These are phyloP conservation scores for Pyrgilauda ruficollis DNA, from an alignment of 2,113 vertebrate genomes.

Conservation along the genomic window DNA sequence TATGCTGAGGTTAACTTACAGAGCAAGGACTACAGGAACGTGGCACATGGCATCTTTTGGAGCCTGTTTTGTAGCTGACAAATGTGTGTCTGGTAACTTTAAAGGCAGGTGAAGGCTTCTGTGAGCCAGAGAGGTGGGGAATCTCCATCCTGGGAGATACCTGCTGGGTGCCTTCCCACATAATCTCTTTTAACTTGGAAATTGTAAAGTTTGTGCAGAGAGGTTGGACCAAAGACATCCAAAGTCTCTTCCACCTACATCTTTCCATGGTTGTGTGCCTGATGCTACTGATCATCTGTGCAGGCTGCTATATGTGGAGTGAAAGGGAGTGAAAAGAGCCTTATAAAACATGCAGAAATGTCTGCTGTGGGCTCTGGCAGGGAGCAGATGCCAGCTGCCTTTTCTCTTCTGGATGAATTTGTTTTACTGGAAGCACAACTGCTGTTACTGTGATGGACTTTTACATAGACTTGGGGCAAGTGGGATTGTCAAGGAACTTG, in stretches of 20 bases:
- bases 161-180: not conserved
- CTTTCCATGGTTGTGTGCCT: not conserved
- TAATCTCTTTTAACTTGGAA: not conserved
- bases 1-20: not conserved
- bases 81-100: not conserved
- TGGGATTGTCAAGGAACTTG: not conserved
- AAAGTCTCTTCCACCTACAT: not conserved
- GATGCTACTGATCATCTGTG: not conserved
- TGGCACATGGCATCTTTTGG: not conserved
- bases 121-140: not conserved
- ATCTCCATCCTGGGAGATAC: not conserved
- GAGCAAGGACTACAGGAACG: not conserved
- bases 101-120: not conserved
- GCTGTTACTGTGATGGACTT: not conserved
- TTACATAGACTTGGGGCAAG: not conserved
- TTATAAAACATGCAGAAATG: not conserved
- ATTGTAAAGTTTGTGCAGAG: not conserved
- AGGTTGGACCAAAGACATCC: not conserved
- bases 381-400: slow-evolving; percentile 35
- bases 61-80: not conserved
- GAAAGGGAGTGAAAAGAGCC: not conserved
- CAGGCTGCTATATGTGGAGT: not conserved
- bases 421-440: not conserved
- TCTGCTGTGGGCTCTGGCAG: not conserved
- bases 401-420: not conserved